These are phyloP conservation scores for Euleptes europaea DNA, from an alignment of 2,113 vertebrate species.

Conservation along the genomic window DNA sequence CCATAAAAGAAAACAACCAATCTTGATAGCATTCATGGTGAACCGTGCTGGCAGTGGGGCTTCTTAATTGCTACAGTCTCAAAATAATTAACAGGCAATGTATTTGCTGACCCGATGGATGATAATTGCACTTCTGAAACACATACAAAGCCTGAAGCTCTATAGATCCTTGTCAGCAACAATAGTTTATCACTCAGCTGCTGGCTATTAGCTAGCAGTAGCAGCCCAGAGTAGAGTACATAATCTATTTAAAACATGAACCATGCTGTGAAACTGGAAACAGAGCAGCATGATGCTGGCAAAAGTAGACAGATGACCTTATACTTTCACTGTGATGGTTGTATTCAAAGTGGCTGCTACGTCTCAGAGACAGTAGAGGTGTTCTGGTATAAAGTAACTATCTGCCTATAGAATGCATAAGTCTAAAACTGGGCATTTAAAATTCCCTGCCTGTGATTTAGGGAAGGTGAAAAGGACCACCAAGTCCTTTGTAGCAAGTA, in stretches of 20 bases:
- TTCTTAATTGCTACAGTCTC: constrained; percentile 31
- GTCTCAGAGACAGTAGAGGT: not conserved
- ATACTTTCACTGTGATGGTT: not conserved
- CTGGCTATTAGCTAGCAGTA: constrained; percentile 9
- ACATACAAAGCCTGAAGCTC: constrained; percentile 40
- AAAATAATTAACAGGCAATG: constrained; percentile 62
- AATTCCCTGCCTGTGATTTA: not conserved
- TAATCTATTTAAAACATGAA: constrained; percentile 39
- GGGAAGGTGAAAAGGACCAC: not conserved
- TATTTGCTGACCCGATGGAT: constrained; percentile 45
- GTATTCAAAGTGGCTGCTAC: not conserved
- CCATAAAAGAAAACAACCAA: not conserved
- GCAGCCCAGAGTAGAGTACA: not conserved
- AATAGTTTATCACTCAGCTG: constrained; percentile 27
- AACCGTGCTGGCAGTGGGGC: constrained; percentile 3
- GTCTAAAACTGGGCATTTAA: not conserved
- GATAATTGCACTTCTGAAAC: constrained; percentile 53
- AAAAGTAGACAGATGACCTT: not conserved
- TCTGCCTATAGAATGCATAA: not conserved
- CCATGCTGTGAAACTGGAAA: not conserved
- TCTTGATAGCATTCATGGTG: not conserved
- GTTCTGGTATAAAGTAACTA: not conserved
- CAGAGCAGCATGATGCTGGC: constrained; percentile 15
- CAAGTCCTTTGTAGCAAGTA: not conserved
- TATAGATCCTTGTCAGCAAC: constrained; percentile 29